Evolutionary conservation across 2,888 invertebrate genomes (phyloP), one percentile per base, ranked within the genome.

Genomic region (Rhagonycha fulva): DNA sequence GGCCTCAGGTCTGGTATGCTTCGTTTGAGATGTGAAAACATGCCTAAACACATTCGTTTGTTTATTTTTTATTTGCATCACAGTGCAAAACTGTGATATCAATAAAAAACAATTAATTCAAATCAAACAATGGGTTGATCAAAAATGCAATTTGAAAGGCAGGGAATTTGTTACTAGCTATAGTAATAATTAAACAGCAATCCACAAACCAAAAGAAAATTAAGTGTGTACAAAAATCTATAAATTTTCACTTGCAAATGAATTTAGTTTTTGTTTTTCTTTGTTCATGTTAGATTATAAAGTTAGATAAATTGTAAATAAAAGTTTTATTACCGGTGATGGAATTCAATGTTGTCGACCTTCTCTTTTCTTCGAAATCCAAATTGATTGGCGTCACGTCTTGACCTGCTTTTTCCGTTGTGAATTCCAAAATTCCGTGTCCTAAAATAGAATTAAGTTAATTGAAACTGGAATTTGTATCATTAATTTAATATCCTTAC

Each of bases 341-440:
- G 19, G 94, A 94, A 87, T 94, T 94, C 78, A 94, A 89, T 0
- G 94, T 93, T 12, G 93, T 92, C 78, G 93, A 93, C 80, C 93
- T 88, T 81, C 92, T 91, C 84, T 93, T 93, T 72, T 90, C 90
- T 76, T 91, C 91, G 84, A 95, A 95, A 84, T 94, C 93, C 82
- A 95, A 91, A 87, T 96, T 96, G 80, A 95, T 91, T 0, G 96
- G 96, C 1, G 96, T 96, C 73, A 96, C 94, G 85, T 96, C 96
- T 84, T 93, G 93, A 0, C 96, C 96, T 0, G 96, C 96, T 86
- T 96, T 96, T 80, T 95, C 94, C 0, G 96, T 94, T 24, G 94
- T 93, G 87, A 96, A 95, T 87, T 96, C 96, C 72, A 96, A 88
- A 82, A 94, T 94, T 63, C 94, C 94, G 77, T 93, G 92, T 74